Evolutionary conservation across 2,113 vertebrate genomes (phyloP).

Genomic region (Ciconia boyciana): DNA sequence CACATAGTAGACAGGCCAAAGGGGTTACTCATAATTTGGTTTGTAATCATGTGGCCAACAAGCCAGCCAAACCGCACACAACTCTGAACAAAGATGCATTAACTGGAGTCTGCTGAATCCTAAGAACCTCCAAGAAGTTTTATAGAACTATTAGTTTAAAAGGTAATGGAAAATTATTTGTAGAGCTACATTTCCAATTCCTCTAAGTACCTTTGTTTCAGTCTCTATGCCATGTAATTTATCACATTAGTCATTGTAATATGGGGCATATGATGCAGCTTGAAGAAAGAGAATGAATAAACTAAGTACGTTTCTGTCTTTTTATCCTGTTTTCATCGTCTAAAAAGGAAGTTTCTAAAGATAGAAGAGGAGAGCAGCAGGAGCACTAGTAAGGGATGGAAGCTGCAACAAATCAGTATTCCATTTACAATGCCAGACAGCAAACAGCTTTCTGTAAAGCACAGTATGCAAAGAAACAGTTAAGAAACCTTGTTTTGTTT

Average conservation of each 20-base stretch:
- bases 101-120: not conserved
- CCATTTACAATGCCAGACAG: not conserved
- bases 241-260: not conserved
- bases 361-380: slow-evolving; percentile 23
- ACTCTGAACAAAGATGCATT: not conserved
- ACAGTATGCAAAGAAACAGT: slow-evolving; percentile 1
- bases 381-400: slow-evolving; percentile 14
- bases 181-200: not conserved
- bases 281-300: slow-evolving; percentile 24
- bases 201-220: not conserved
- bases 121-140: not conserved
- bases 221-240: not conserved
- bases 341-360: slow-evolving; percentile 47
- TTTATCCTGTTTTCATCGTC: not conserved
- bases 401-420: slow-evolving; percentile 45
- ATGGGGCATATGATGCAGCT: not conserved
- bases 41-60: not conserved
- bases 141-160: not conserved
- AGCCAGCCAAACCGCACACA: not conserved
- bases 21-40: not conserved
- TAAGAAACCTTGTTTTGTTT: not conserved
- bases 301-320: slow-evolving; percentile 5
- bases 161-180: not conserved
- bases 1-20: not conserved
- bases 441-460: slow-evolving; percentile 17